These are phyloP conservation scores for Perca fluviatilis DNA, from an alignment of 2,113 vertebrate species.

Conservation along the genomic window DNA sequence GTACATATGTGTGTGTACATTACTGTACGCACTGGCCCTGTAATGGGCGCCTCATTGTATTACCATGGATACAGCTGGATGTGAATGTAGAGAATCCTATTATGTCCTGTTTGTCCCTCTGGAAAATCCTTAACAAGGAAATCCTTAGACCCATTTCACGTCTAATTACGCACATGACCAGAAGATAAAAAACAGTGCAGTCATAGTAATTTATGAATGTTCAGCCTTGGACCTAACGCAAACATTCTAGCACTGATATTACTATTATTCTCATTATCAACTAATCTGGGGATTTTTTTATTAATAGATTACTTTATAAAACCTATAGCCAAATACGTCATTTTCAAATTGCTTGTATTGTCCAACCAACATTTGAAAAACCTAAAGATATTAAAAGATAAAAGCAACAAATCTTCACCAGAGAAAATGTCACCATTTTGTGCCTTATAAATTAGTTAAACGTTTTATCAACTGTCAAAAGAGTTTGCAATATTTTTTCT, in stretches of 20 bases:
- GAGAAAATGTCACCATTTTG: background rate
- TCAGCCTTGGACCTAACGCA: background rate
- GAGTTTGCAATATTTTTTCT: background rate
- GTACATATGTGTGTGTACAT: conserved; percentile 6
- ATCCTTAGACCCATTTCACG: conserved; percentile 46
- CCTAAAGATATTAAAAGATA: background rate
- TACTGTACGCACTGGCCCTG: conserved; percentile 17
- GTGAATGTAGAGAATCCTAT: conserved; percentile 67
- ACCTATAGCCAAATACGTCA: too few species aligned
- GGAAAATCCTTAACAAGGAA: conserved; percentile 60
- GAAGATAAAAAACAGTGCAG: conserved; percentile 6
- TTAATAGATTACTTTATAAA: background rate
- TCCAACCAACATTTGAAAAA: background rate
- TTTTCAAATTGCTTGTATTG: too few species aligned
- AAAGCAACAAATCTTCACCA: background rate
- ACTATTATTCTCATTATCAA: background rate
- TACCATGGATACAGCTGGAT: conserved; percentile 58
- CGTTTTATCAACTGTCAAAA: background rate
- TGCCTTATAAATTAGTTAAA: background rate
- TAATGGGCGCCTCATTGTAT: conserved; percentile 47
- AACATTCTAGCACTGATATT: background rate
- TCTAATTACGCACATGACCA: conserved; percentile 55
- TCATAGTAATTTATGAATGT: background rate
- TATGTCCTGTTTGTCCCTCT: conserved; percentile 48
- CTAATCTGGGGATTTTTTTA: background rate